These are phyloP conservation scores for Sapajus apella DNA, from an alignment of 2,113 vertebrate species.

Conservation along the genomic window DNA sequence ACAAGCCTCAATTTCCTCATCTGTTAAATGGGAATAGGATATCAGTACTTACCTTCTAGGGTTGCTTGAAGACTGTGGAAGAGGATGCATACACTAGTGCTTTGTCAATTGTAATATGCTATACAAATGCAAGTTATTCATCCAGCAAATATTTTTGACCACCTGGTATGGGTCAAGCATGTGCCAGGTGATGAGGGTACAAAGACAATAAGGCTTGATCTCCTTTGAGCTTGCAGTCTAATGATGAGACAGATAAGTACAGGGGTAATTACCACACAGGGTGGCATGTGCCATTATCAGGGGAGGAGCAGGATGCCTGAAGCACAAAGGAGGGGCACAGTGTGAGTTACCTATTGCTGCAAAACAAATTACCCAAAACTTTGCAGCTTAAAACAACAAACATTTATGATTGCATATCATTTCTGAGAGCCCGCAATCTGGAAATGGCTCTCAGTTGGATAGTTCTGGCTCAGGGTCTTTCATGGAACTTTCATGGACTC, in stretches of 20 bases:
- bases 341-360: neutral
- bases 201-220: neutral
- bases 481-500: neutral
- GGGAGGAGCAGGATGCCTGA: neutral
- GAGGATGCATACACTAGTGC: neutral
- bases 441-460: neutral
- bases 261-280: neutral
- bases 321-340: neutral
- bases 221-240: neutral
- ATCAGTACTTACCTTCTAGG: neutral
- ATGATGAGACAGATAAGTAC: neutral
- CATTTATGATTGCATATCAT: neutral
- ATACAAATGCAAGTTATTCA: neutral
- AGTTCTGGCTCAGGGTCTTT: neutral
- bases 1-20: neutral
- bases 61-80: neutral
- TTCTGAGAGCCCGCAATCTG: neutral
- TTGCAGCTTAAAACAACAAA: neutral
- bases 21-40: neutral
- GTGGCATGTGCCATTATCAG: neutral
- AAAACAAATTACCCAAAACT: neutral
- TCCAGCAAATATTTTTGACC: neutral
- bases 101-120: neutral
- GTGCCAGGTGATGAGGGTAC: neutral
- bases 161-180: neutral